Evolutionary conservation across 2,888 invertebrate species (phyloP), one percentile per base, ranked within the genome.

Genomic region (Antheraea assamensis): DNA sequence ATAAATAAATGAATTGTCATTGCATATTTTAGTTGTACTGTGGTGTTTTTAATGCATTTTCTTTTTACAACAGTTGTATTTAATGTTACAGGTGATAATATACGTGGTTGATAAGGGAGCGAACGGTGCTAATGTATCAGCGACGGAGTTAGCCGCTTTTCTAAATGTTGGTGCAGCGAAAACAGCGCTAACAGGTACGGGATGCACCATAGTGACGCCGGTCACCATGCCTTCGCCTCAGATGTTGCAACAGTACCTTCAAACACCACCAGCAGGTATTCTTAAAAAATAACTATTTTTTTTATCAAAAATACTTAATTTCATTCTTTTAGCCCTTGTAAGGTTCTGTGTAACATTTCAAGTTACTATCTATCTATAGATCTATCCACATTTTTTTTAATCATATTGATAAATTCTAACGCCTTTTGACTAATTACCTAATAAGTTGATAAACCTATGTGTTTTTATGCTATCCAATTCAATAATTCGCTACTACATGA

Each of bases 201-300:
- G 97, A 1, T 96, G 98, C 55, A 94, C 95, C 58, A 96, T 96
- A 79, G 96, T 97, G 31, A 95, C 96, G 76, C 95, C 98, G 21
- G 96, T 97, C 87, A 96, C 97, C 0, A 95, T 96, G 68, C 97
- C 98, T 70, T 96, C 97, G 78, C 97, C 97, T 73, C 96, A 97
- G 75, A 97, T 97, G 85, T 85, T 98, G 24, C 97, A 98, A 79
- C 97, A 98, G 82, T 99, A 99, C 91, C 92, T 99, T 75, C 97
- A 98, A 81, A 97, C 96, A 81, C 97, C 99, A n/a, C 99, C 99
- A 1, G 95, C 96, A 78, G 97, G 96, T 95, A 82, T 35, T 17
- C n/a, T 49, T 52, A 24, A 8, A n/a, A n/a, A n/a, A n/a, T n/a
- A n/a, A 2, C n/a, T 24, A 24, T 24, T 21, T 24, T 24, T 58